Base-by-base conservation (phyloP, 2,113 vertebrate genomes). In the Erythrolamprus reginae region DNA sequence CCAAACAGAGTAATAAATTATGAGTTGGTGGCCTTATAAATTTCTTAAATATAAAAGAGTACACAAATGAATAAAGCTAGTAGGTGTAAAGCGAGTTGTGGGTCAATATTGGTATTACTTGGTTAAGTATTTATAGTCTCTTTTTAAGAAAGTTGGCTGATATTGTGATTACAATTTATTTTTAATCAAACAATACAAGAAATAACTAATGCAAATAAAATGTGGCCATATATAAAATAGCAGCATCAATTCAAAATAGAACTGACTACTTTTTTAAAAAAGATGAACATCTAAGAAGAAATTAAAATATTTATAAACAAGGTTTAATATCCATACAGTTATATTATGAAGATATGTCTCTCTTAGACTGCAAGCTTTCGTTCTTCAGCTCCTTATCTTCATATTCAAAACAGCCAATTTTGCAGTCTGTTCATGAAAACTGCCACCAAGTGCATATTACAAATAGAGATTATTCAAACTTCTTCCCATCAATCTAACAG, bases 391-490 rank as follows among this genome's bases (percentile, higher is more conserved):
- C 17, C 19, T 28, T 48, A 7, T 42, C 38, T 70, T 12, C 47
- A 83, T 91, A n/a, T 50, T 93, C 91, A 93, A 94, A 92, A 47
- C 70, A 92, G 91, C 92, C 91, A 87, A 45, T 89, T 83, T 88
- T 93, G 84, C 86, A 95, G 87, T 86, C 91, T 93, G 89, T 94
- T 92, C 89, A 92, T 92, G 89, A 92, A 92, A 94, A 93, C 23
- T 92, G 86, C 88, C 82, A 58, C 3, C 52, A 84, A 17, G 19
- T 17, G 56, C 82, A 89, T 94, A 92, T 89, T 94, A 89, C 47
- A 87, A 58, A 92, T 94, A 93, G 84, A 91, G 93, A 90, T 90
- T 0, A 95, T 93, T 92, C 93, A 91, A 61, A 90, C 56, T 47
- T 88, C 55, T 91, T 87, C 82, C 87, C 0, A 0, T 70, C 89